Evolutionary conservation across 2,797 vertebrate genomes (phyloP), one percentile per base, ranked within the genome.

Genomic region (Eupleurogrammus muticus): DNA sequence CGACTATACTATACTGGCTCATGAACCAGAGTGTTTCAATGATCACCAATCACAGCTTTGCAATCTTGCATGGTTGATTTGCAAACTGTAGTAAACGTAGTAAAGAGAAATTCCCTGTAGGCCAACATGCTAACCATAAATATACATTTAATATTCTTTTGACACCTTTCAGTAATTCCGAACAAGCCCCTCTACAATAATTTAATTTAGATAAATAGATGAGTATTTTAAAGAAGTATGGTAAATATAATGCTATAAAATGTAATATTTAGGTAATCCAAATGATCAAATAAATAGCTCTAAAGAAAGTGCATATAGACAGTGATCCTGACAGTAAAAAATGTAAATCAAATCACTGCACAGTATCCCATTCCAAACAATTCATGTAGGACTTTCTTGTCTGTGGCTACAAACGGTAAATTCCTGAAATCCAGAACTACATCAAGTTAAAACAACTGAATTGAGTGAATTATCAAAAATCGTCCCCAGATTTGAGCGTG

Each of bases 401-500:
- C 1, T 16, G 52, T 60, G 20, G 1, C 20, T 28, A 20, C 24
- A 38, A 38, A 61, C 21, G 3, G 4, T 32, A 40, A 10, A 55
- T 49, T 3, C 3, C 6, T 13, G 17, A 12, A 1, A 16, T 42
- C 3, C 23, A 23, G 19, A 14, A 28, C 16, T 19, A 42, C 5
- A 46, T 8, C 4, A 35, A 3, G 49, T 42, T 34, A 19, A 55
- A 47, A 23, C 1, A n/a, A n/a, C n/a, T n/a, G n/a, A n/a, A n/a
- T n/a, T n/a, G n/a, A n/a, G n/a, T 21, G 51, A 65, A 38, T 44
- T 12, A 23, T 65, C 5, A 5, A 11, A 53, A 54, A 54, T 20
- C 32, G 14, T 58, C 38, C 19, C 49, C 28, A 17, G 12, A 0
- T 5, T 17, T 3, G 38, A 44, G 8, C 23, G 34, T 0, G 5